A percentile compares a stretch with the other conserved stretches of the same genome.
Conservation (phyloP, 1,140 invertebrate genomes). For the Zaprionus gabonicus region DNA sequence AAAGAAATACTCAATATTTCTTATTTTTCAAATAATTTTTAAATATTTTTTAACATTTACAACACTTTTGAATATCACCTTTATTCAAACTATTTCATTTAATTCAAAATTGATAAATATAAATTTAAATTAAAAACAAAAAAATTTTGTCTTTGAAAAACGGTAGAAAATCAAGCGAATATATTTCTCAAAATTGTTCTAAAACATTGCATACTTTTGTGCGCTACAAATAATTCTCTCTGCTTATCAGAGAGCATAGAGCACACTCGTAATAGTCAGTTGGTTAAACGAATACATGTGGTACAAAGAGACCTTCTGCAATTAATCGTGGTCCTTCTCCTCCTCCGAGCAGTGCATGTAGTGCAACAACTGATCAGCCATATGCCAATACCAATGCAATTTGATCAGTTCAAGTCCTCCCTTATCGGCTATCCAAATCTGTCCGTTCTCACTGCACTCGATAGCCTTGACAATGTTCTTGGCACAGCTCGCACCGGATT, state of each 20-base stretch:
- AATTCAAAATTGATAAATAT: too few relatives aligned
- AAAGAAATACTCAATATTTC: too few relatives aligned
- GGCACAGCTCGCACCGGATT: conserved; percentile 63
- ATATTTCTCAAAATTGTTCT: background rate
- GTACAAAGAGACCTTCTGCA: too few relatives aligned
- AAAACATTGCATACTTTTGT: conserved; percentile 57
- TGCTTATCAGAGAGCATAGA: conserved; percentile 1
- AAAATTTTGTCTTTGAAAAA: conserved; percentile 1
- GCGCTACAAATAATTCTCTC: conserved; percentile 4
- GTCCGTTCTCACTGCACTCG: conserved; percentile 69
- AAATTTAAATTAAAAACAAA: too few relatives aligned
- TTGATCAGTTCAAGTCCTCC: conserved; percentile 71
- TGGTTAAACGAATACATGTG: conserved; percentile 3
- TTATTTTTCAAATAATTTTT: too few relatives aligned
- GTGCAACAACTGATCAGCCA: conserved; percentile 65
- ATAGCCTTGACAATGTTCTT: conserved; percentile 77
- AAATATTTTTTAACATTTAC: too few relatives aligned
- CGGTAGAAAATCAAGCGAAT: background rate
- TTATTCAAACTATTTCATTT: too few relatives aligned
- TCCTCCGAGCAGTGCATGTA: conserved; percentile 67
- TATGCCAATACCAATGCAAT: conserved; percentile 76
- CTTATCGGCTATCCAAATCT: conserved; percentile 77
- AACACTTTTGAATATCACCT: background rate
- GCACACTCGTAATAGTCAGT: conserved; percentile 15
- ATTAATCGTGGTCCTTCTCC: conserved; percentile 38